Evolutionary conservation across 1,140 invertebrate genomes (phyloP).

Genomic region (Melipona quadrifasciata): DNA sequence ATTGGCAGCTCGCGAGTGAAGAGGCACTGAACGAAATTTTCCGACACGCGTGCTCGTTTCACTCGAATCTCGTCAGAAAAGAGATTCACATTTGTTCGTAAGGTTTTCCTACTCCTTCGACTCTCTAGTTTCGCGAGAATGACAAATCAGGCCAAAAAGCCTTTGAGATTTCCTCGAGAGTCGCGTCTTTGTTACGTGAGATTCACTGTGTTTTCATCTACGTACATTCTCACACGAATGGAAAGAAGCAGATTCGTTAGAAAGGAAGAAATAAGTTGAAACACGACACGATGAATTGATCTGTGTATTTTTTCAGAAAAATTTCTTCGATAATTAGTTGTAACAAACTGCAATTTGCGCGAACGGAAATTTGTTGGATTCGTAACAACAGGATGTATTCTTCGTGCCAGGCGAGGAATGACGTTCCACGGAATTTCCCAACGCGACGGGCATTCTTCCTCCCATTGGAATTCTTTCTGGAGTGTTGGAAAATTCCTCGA

Average conservation of each 20-base stretch:
- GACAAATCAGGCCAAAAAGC: not conserved
- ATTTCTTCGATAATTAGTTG: slow-evolving; percentile 24
- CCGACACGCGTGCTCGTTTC: too few species aligned
- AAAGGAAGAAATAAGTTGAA: too few species aligned
- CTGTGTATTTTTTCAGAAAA: not conserved
- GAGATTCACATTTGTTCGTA: too few species aligned
- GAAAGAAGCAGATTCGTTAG: not conserved
- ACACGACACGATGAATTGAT: too few species aligned
- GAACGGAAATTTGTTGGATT: not conserved
- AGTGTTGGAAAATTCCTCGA: slow-evolving; percentile 50
- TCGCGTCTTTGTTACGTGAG: not conserved
- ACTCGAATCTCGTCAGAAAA: too few species aligned
- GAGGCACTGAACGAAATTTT: not conserved
- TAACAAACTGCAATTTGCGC: not conserved
- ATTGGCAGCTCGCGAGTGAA: not conserved
- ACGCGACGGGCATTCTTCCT: slow-evolving; percentile 34
- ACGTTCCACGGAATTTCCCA: slow-evolving; percentile 47
- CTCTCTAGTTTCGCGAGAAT: not conserved
- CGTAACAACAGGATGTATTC: slow-evolving; percentile 18
- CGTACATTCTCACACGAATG: not conserved
- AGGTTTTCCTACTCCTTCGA: not conserved
- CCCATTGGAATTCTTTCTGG: slow-evolving; percentile 41
- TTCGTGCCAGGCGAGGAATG: slow-evolving; percentile 7
- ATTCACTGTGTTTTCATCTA: slow-evolving; percentile 2
- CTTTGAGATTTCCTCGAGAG: not conserved